Evolutionary conservation across 2,888 invertebrate species (phyloP).

Genomic region (Chaitophorus viminalis): DNA sequence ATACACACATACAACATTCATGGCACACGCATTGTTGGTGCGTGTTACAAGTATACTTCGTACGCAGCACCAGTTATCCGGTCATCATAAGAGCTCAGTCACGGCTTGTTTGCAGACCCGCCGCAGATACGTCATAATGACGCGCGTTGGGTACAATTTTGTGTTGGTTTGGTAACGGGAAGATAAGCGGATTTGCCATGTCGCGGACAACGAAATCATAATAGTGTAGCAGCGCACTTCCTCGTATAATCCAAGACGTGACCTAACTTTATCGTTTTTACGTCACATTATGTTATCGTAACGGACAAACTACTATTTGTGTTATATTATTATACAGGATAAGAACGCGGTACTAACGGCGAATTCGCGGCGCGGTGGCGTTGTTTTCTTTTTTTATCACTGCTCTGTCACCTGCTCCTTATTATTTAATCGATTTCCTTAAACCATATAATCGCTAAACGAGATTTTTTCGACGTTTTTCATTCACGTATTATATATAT

Average conservation of each 20-base stretch:
- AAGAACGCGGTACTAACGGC: too few relatives aligned
- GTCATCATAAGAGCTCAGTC: slow-evolving; percentile 20
- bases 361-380: too few relatives aligned
- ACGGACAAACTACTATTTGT: background rate
- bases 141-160: background rate
- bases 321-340: too few relatives aligned
- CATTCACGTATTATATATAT: too few relatives aligned
- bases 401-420: background rate
- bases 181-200: slow-evolving; percentile 30
- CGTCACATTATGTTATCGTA: background rate
- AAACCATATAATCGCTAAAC: background rate
- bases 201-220: slow-evolving; percentile 17
- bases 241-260: slow-evolving; percentile 33
- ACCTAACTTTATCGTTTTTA: slow-evolving; percentile 34
- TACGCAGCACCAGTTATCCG: background rate
- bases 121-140: background rate
- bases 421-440: background rate
- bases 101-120: slow-evolving; percentile 40
- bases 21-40: background rate
- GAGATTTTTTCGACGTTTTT: background rate
- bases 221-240: background rate
- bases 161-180: background rate
- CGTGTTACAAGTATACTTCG: background rate
- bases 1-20: slow-evolving; percentile 12
- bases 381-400: too few relatives aligned